Evolutionary conservation across 1,140 invertebrate genomes (phyloP).

Genomic region (Listronotus bonariensis): DNA sequence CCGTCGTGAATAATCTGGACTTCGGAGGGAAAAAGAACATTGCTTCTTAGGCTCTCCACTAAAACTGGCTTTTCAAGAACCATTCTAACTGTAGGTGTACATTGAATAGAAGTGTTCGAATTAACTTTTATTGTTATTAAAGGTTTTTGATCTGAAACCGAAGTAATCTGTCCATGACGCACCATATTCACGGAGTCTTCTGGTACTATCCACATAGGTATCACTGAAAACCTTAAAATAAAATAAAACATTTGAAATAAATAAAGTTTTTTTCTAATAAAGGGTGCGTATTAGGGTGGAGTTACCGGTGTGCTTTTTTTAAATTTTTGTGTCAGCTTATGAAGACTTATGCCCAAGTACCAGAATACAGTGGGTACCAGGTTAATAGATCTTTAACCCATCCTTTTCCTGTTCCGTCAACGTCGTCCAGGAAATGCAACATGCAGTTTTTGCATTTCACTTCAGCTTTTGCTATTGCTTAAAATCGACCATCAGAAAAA

Average conservation of each 20-base stretch:
- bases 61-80: conserved; percentile 46
- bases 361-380: no score
- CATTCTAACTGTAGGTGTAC: conserved; percentile 49
- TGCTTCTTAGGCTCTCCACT: conserved; percentile 42
- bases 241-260: not conserved
- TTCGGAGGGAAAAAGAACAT: conserved; percentile 49
- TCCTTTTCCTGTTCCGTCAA: no score
- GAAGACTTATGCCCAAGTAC: no score
- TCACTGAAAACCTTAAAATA: conserved; percentile 40
- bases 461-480: no score
- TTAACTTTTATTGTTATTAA: conserved; percentile 44
- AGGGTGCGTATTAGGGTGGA: no score
- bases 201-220: conserved; percentile 46
- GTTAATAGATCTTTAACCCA: no score
- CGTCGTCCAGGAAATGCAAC: no score
- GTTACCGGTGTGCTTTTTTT: no score
- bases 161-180: conserved; percentile 41
- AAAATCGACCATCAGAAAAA: no score
- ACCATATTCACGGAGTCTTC: conserved; percentile 45
- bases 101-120: conserved; percentile 39
- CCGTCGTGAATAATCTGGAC: conserved; percentile 46
- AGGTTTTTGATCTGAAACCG: conserved; percentile 41
- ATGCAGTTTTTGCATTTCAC: no score
- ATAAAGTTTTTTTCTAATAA: no score
- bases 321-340: no score